Evolutionary conservation across 2,113 vertebrate genomes (phyloP).

Genomic region (Siniperca knerii): DNA sequence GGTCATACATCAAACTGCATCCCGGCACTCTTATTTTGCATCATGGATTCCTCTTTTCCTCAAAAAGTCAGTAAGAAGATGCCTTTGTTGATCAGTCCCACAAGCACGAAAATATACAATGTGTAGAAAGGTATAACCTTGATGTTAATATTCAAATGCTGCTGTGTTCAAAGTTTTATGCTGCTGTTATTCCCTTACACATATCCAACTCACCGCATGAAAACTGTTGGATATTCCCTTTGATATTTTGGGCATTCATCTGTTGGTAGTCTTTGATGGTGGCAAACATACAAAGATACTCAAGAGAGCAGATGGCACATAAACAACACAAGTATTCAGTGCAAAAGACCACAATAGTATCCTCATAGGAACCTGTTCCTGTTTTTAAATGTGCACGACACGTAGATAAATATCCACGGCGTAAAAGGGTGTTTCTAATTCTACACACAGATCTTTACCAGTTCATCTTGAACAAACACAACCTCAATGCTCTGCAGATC

Average conservation of each 20-base stretch:
- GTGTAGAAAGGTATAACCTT: slow-evolving; percentile 35
- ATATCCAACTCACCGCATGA: slow-evolving; percentile 18
- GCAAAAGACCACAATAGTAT: neutral
- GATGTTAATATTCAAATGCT: slow-evolving; percentile 43
- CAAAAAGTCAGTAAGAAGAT: slow-evolving; percentile 25
- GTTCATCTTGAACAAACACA: neutral
- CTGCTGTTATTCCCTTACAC: neutral
- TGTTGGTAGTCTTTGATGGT: slow-evolving; percentile 28
- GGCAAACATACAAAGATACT: neutral
- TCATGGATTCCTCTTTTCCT: slow-evolving; percentile 47
- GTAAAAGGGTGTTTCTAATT: neutral
- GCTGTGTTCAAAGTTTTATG: neutral
- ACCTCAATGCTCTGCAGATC: neutral
- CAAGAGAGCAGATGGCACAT: neutral
- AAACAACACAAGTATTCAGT: neutral
- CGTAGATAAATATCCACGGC: neutral
- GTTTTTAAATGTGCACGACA: neutral
- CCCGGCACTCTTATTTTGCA: slow-evolving; percentile 26
- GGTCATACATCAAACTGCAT: slow-evolving; percentile 57
- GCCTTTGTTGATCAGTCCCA: slow-evolving; percentile 32
- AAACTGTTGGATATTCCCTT: slow-evolving; percentile 39
- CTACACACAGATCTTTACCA: neutral
- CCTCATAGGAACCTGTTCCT: neutral
- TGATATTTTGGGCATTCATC: slow-evolving; percentile 35
- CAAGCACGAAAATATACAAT: slow-evolving; percentile 18